phyloP scores from a whole-genome alignment of 1,140 invertebrate genomes.

The Colletes latitarsis region DNA sequence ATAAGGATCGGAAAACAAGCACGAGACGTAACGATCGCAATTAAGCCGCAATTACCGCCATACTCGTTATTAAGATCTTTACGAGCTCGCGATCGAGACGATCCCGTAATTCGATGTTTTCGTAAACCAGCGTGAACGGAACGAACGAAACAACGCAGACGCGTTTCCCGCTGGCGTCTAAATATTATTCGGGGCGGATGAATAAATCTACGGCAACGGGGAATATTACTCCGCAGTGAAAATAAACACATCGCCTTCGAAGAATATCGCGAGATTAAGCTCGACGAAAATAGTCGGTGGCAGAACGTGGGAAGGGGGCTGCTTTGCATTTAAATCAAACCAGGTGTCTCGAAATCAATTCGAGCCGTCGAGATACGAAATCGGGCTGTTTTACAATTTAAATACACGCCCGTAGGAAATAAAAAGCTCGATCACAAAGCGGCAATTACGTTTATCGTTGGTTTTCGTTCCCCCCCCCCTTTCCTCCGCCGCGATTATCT shows the following conservation, averaged over 20 bases:
- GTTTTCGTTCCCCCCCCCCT: no score
- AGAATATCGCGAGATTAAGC: not conserved
- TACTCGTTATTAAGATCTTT: no score
- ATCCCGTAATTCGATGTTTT: no score
- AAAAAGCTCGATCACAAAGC: not conserved
- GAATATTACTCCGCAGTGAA: constrained; percentile 19
- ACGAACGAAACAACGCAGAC: no score
- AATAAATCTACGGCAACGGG: not conserved
- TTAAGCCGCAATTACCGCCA: no score
- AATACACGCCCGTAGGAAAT: constrained; percentile 5
- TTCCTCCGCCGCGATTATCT: no score
- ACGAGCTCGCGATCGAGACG: no score
- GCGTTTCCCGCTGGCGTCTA: not conserved
- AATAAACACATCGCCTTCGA: not conserved
- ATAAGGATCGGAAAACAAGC: no score
- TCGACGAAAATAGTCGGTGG: not conserved
- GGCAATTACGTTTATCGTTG: not conserved
- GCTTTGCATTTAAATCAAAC: constrained; percentile 47
- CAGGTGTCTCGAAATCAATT: constrained; percentile 32
- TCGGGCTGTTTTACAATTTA: constrained; percentile 37
- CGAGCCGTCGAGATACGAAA: not conserved
- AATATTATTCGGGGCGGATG: not conserved
- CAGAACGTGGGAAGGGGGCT: not conserved
- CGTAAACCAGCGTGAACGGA: no score
- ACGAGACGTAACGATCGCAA: no score